phyloP scores from a whole-genome alignment of 2,113 vertebrate genomes.

The Silurus meridionalis region DNA sequence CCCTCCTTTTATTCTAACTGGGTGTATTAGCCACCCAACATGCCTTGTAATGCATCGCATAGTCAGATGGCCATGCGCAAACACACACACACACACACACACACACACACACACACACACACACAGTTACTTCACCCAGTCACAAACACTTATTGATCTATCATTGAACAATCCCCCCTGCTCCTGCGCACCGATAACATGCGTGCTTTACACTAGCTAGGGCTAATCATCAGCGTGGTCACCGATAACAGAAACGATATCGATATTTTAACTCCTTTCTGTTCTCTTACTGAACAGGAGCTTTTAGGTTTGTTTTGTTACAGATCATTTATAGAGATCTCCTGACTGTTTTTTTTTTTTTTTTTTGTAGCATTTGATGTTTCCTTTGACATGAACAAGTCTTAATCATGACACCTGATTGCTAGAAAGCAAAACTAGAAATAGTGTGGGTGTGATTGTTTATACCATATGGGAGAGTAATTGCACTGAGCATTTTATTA shows the following conservation, averaged over 20 bases:
- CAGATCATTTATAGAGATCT: neutral
- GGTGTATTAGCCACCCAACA: conserved; percentile 38
- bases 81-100: conserved; percentile 16
- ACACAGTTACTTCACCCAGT: neutral
- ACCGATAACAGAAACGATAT: conserved; percentile 44
- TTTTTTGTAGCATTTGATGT: neutral
- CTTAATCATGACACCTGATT: neutral
- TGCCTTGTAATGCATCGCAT: neutral
- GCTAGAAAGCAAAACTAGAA: too few relatives aligned
- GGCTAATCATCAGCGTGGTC: conserved; percentile 69
- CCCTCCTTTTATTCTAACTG: conserved; percentile 34
- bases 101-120: conserved; percentile 13
- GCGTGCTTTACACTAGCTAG: conserved; percentile 61
- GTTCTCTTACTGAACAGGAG: conserved; percentile 38
- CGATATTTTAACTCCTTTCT: conserved; percentile 59
- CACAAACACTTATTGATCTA: conserved; percentile 32
- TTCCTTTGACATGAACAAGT: neutral
- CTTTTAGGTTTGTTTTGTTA: conserved; percentile 42
- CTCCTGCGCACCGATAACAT: conserved; percentile 67
- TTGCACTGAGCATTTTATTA: neutral
- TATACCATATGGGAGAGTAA: neutral
- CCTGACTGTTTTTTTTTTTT: neutral
- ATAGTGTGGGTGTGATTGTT: neutral
- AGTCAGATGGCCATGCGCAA: neutral
- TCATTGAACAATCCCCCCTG: conserved; percentile 57